Conservation (phyloP, 2,113 vertebrate genomes). For the Raja brachyura region DNA sequence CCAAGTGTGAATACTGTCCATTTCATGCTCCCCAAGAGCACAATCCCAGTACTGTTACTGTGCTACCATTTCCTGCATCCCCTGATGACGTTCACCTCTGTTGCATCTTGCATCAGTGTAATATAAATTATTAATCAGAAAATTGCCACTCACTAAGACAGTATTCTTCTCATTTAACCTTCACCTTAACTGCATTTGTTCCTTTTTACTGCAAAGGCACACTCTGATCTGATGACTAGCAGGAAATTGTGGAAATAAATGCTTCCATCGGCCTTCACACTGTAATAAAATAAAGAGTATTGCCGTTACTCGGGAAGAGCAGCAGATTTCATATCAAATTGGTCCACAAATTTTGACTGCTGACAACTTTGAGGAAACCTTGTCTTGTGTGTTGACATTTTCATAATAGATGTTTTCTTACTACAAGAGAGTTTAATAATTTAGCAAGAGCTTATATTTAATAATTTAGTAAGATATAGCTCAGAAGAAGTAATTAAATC, state of each 20-base stretch:
- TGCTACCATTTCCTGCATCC: background rate
- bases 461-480: background rate
- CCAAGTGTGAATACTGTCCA: no score
- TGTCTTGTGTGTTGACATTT: background rate
- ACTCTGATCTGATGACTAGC: background rate
- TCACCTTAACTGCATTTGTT: background rate
- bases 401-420: background rate
- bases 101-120: background rate
- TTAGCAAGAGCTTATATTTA: background rate
- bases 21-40: no score
- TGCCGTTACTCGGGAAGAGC: background rate
- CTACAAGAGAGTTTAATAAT: background rate
- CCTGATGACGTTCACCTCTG: background rate
- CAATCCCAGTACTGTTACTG: no score
- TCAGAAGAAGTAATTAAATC: background rate
- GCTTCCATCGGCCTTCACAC: background rate
- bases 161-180: background rate
- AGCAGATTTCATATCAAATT: background rate
- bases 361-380: background rate
- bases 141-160: background rate
- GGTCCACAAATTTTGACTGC: background rate
- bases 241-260: background rate
- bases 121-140: background rate
- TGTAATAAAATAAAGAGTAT: background rate
- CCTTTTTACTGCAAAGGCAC: background rate